These are phyloP conservation scores for Drosophila glabriapex DNA, from an alignment of 2,888 invertebrate genomes.

Conservation along the genomic window DNA sequence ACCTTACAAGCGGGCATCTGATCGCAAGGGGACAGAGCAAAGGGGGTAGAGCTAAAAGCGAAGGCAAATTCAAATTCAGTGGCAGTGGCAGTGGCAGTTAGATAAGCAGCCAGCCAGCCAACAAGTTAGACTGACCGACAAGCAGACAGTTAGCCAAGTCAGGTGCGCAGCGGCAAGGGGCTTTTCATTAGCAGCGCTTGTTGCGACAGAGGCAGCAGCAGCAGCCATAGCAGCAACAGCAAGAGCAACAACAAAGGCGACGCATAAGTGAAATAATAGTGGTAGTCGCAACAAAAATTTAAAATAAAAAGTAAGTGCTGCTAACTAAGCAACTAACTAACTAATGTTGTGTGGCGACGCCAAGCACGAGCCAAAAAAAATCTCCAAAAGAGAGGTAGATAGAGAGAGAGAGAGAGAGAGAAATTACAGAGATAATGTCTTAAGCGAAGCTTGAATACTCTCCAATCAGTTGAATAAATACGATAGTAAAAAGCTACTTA, in stretches of 20 bases:
- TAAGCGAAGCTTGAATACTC: slow-evolving; percentile 7
- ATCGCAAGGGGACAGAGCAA: background rate
- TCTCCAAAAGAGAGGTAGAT: background rate
- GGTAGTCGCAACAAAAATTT: slow-evolving; percentile 34
- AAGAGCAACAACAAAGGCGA: slow-evolving; percentile 28
- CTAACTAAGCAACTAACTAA: slow-evolving; percentile 30
- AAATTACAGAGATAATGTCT: background rate
- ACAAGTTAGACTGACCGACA: slow-evolving; percentile 2
- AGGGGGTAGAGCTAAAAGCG: slow-evolving; percentile 7
- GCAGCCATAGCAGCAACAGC: slow-evolving; percentile 33
- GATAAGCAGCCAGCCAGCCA: slow-evolving; percentile 41
- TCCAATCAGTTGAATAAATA: background rate
- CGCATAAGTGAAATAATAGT: slow-evolving; percentile 51
- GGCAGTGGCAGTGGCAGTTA: slow-evolving; percentile 62
- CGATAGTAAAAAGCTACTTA: background rate
- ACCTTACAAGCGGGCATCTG: slow-evolving; percentile 64
- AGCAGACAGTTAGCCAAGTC: background rate
- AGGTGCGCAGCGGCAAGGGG: slow-evolving; percentile 30
- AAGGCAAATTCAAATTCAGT: slow-evolving; percentile 43
- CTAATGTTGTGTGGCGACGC: slow-evolving; percentile 67
- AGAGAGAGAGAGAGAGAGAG: background rate
- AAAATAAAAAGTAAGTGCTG: slow-evolving; percentile 17
- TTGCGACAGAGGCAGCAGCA: slow-evolving; percentile 60
- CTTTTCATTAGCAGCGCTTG: slow-evolving; percentile 65
- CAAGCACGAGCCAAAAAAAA: slow-evolving; percentile 33